These are phyloP conservation scores for Coregonus sp. DNA, from an alignment of 2,797 vertebrate genomes.

Conservation along the genomic window DNA sequence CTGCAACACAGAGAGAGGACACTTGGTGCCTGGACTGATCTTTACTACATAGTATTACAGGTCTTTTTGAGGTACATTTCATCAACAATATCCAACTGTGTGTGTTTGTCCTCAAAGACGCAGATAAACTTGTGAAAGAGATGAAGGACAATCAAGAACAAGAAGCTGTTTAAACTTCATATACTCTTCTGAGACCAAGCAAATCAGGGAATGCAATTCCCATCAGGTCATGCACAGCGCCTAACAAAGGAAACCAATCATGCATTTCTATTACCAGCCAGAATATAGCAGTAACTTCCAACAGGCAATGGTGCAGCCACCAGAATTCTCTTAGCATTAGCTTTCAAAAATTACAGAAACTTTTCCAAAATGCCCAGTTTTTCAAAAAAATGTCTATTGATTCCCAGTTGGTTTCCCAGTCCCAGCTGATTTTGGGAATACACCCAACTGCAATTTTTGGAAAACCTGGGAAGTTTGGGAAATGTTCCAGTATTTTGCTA, in stretches of 20 bases:
- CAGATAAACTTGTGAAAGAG: background rate
- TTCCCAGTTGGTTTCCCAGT: too few relatives aligned
- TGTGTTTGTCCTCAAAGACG: background rate
- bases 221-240: background rate
- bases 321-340: background rate
- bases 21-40: background rate
- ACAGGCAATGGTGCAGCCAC: background rate
- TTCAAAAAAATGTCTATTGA: too few relatives aligned
- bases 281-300: background rate
- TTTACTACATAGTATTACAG: too few relatives aligned
- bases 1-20: constrained; percentile 63
- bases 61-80: too few relatives aligned
- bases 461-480: too few relatives aligned
- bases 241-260: background rate
- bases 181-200: too few relatives aligned
- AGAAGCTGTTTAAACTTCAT: background rate
- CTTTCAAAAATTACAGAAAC: background rate
- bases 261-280: background rate
- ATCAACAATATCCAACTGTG: too few relatives aligned
- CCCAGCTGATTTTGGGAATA: too few relatives aligned
- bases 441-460: too few relatives aligned
- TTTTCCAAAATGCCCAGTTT: too few relatives aligned
- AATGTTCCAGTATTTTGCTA: too few relatives aligned
- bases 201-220: background rate
- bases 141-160: background rate